Percentiles rank a stretch among this genome's conserved stretches.
Conservation (phyloP, 2,888 invertebrate genomes). For the Maniola hyperantus region DNA sequence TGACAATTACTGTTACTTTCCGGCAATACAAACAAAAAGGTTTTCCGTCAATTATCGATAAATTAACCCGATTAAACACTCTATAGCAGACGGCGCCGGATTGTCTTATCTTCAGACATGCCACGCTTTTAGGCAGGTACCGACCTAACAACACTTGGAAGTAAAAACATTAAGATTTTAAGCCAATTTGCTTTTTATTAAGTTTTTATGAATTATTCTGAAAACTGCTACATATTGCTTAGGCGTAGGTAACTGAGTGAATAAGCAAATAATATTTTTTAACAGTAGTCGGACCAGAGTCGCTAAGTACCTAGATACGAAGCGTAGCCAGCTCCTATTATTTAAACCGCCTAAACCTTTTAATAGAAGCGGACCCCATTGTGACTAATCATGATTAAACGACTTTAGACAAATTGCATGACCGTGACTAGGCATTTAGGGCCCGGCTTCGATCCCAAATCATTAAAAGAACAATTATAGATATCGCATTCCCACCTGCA, state of each 20-base stretch:
- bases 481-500: conserved; percentile 80
- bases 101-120: conserved; percentile 76
- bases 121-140: conserved; percentile 81
- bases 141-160: conserved; percentile 61
- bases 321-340: conserved; percentile 59
- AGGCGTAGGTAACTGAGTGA: background rate
- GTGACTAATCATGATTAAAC: conserved; percentile 83
- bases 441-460: conserved; percentile 72
- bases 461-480: conserved; percentile 82
- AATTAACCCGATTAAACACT: conserved; percentile 82
- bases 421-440: conserved; percentile 80
- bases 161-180: conserved; percentile 68
- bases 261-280: conserved; percentile 20
- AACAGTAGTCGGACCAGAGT: conserved; percentile 32
- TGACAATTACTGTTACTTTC: conserved; percentile 83
- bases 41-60: conserved; percentile 83
- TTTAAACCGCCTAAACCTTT: conserved; percentile 71
- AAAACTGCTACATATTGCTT: background rate
- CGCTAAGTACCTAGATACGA: conserved; percentile 36
- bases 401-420: conserved; percentile 83
- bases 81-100: conserved; percentile 77
- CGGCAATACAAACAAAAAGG: conserved; percentile 82
- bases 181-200: conserved; percentile 78
- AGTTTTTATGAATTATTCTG: conserved; percentile 49
- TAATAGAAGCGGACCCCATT: conserved; percentile 76